phyloP scores from a whole-genome alignment of 2,888 invertebrate species.

The Dendrolimus houi region DNA sequence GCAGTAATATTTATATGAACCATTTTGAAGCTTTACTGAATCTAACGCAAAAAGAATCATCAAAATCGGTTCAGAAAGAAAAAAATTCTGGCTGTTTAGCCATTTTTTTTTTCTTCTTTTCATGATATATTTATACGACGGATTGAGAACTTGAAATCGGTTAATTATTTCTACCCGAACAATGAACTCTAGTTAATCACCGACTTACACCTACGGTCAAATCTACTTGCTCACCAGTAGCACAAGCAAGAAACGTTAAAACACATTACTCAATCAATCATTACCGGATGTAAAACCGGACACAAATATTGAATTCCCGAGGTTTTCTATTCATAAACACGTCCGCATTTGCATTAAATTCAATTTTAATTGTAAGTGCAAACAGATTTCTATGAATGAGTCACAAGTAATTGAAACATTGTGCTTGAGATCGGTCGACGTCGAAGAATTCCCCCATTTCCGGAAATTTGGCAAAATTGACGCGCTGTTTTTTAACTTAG shows the following conservation, averaged over 20 bases:
- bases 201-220: not conserved
- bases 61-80: too few species aligned
- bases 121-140: too few species aligned
- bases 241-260: not conserved
- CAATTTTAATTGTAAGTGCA: not conserved
- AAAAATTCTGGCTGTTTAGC: too few species aligned
- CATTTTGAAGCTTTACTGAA: too few species aligned
- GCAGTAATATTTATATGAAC: too few species aligned
- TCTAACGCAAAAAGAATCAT: too few species aligned
- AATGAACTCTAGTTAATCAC: too few species aligned
- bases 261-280: not conserved
- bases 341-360: not conserved
- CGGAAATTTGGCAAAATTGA: constrained; percentile 18
- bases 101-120: too few species aligned
- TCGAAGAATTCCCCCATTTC: constrained; percentile 38
- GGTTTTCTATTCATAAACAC: not conserved
- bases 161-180: too few species aligned
- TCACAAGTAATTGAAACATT: constrained; percentile 18
- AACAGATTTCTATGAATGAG: constrained; percentile 6
- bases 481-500: too few species aligned
- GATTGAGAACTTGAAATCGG: too few species aligned
- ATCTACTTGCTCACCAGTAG: not conserved
- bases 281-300: not conserved
- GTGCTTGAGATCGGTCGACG: constrained; percentile 19
- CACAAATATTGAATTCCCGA: not conserved